These are phyloP conservation scores for Telmatherina bonti DNA, from an alignment of 2,797 vertebrate genomes.

Conservation along the genomic window DNA sequence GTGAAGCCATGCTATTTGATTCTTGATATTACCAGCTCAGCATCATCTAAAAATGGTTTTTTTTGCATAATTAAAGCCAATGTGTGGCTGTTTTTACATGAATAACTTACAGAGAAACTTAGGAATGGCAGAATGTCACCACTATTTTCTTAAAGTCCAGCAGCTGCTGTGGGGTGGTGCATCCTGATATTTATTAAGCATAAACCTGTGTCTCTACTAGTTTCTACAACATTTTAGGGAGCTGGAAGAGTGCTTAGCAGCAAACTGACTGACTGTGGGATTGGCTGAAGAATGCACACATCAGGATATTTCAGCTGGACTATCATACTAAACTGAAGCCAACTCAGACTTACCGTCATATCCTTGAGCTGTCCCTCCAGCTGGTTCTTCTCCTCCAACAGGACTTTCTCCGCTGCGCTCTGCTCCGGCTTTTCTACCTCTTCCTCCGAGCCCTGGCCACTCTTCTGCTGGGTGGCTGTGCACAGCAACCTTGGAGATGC, in stretches of 20 bases:
- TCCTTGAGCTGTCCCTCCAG: constrained; percentile 93
- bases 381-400: constrained; percentile 88
- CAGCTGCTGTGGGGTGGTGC: too few species aligned
- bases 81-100: too few species aligned
- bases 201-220: background rate
- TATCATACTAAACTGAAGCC: background rate
- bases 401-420: constrained; percentile 77
- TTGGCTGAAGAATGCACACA: background rate
- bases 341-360: constrained; percentile 83
- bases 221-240: background rate
- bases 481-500: constrained; percentile 85
- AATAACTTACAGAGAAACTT: too few species aligned
- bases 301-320: background rate
- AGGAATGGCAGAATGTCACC: too few species aligned
- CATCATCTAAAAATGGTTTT: too few species aligned
- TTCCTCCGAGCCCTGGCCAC: constrained; percentile 84
- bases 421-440: constrained; percentile 80
- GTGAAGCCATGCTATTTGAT: too few species aligned
- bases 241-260: background rate
- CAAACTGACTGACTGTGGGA: background rate
- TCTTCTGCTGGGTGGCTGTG: constrained; percentile 91
- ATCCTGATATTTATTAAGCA: too few species aligned
- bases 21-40: too few species aligned
- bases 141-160: too few species aligned
- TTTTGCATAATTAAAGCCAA: too few species aligned